Evolutionary conservation across 2,113 vertebrate genomes (phyloP), one percentile per base, ranked within the genome.

Genomic region (Eolophus roseicapilla): DNA sequence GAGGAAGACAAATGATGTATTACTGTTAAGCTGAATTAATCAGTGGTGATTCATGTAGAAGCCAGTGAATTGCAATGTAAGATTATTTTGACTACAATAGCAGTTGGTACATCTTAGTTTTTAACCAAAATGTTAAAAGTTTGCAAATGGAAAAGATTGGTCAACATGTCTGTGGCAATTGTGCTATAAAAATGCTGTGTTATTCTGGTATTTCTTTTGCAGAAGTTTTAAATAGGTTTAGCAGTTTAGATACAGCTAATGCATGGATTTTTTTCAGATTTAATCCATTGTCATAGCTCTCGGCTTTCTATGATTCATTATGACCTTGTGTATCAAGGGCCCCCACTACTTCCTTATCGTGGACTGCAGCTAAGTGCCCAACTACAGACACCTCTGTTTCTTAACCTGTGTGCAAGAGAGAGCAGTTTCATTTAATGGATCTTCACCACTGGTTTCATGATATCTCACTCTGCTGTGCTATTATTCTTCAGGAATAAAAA

Each of bases 201-300:
- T 95, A 31, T 86, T 92, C 41, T 59, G 69, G 24, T 63, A 90
- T 80, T 73, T 65, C 41, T 94, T 83, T 91, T 92, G 68, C 50
- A 85, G 75, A 65, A 88, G 60, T 13, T 93, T 95, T 94, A 70
- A 65, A 77, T 63, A 90, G 8, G 35, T 75, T 82, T 92, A 44
- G 69, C 75, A 43, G 35, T 92, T 95, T 93, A 85, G 69, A 59
- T 82, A 83, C 79, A 95, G n/a, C 19, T 69, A 41, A 44, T 55
- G 43, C 59, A 68, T 69, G 62, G 44, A 87, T 47, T 50, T 79
- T 76, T 60, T 93, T 70, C 47, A 19, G 39, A 79, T 93, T 78
- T 87, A 82, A 50, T 65, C 35, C 17, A 33, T 65, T 87, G 17
- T 55, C 83, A 77, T 78, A 60, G 44, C 31, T 78, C 43, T 52